phyloP scores from a whole-genome alignment of 2,888 invertebrate genomes.

The Sesamia inferens region DNA sequence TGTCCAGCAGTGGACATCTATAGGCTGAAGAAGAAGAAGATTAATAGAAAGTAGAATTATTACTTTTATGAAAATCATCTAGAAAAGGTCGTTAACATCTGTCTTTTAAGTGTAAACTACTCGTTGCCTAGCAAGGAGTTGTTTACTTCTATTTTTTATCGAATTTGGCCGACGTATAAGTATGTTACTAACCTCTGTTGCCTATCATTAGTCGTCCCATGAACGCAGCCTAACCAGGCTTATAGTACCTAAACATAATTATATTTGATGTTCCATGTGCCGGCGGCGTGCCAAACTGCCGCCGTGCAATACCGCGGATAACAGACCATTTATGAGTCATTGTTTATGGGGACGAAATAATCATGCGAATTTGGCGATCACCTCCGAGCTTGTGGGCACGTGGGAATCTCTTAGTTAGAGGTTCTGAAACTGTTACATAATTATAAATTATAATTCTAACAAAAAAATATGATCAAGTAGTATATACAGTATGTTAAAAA shows the following conservation, averaged over 20 bases:
- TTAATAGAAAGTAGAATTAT: too few species aligned
- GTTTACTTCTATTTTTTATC: too few species aligned
- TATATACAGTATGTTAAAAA: too few species aligned
- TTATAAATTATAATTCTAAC: too few species aligned
- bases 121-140: too few species aligned
- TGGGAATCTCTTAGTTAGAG: slow-evolving; percentile 22
- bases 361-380: slow-evolving; percentile 49
- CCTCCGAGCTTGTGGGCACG: slow-evolving; percentile 19
- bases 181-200: not conserved
- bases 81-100: too few species aligned
- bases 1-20: too few species aligned
- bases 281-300: slow-evolving; percentile 67
- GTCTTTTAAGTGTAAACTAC: too few species aligned
- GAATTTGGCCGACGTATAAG: too few species aligned
- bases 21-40: too few species aligned
- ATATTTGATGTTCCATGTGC: slow-evolving; percentile 52
- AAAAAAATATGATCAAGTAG: too few species aligned
- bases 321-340: slow-evolving; percentile 54
- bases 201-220: slow-evolving; percentile 29
- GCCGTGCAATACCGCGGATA: slow-evolving; percentile 38
- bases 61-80: too few species aligned
- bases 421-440: not conserved
- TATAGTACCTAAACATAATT: slow-evolving; percentile 13
- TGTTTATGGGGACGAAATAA: slow-evolving; percentile 63
- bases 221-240: slow-evolving; percentile 32